Base-by-base conservation (phyloP, 2,888 invertebrate species). In the Graphium colonna region DNA sequence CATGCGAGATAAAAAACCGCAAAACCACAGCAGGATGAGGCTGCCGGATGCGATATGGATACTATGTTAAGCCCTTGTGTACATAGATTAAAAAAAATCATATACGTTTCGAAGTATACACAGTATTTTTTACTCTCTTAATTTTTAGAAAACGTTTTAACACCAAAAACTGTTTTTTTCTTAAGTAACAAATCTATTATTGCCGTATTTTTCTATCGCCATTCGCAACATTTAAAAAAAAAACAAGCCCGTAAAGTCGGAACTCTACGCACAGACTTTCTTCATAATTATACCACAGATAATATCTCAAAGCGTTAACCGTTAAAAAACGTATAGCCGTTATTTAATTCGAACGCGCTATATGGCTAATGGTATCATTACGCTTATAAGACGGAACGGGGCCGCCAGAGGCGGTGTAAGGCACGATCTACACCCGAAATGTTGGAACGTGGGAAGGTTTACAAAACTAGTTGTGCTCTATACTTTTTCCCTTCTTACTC, bases 11-110 rank as follows among this genome's bases (percentile, higher is more conserved):
- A 26, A 42, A 31, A 18, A 16, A 48, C 3, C 9, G 8, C 9
- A 33, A 33, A 36, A 36, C 52, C 48, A 21, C 52, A 48, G 43
- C 52, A 42, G 52, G 52, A 52, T 43, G 48, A 17, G 3, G 17
- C 47, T 28, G 38, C 43, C 52, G 47, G 52, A 48, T 38, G 47
- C 28, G 33, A 47, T 42, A 47, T 13, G 17, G 42, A 41, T 46
- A 36, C 41, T 9, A 17, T 36, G 31, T 15, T n/a, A 40, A 5
- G 21, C 21, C 21, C 5, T 21, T 3, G 21, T 21, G 21, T 3
- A 5, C 5, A 21, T 21, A 10, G 36, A 36, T 36, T 12, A 12
- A 36, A 36, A 12, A 12, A 36, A 10, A 36, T n/a, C 12, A 36
- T 10, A n/a, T n/a, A n/a, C n/a, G n/a, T n/a, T n/a, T n/a, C n/a